Percentiles rank a stretch among this genome's conserved stretches.
phyloP scores from a whole-genome alignment of 2,797 vertebrate species.

The Hoplostethus mediterraneus region DNA sequence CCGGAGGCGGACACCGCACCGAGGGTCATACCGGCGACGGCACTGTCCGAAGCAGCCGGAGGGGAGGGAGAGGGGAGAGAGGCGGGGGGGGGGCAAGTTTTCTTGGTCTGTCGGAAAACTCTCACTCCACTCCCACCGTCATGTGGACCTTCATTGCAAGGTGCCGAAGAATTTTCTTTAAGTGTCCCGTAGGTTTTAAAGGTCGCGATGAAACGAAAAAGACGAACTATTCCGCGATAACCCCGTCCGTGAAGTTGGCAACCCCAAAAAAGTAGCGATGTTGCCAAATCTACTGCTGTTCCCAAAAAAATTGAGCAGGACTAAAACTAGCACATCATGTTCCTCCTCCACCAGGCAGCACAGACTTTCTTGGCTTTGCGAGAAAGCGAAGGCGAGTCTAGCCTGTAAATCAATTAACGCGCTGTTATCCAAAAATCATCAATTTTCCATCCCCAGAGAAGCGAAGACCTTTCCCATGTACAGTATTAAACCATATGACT shows the following conservation, averaged over 20 bases:
- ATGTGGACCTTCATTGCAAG: conserved; percentile 40
- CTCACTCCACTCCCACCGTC: conserved; percentile 49
- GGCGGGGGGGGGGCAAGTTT: conserved; percentile 33
- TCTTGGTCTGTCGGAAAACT: conserved; percentile 22
- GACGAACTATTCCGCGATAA: conserved; percentile 18
- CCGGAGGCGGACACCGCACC: conserved; percentile 77
- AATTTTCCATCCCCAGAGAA: too few relatives aligned
- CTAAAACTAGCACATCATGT: background rate
- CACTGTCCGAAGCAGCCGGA: background rate
- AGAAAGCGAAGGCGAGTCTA: background rate
- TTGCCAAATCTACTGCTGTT: conserved; percentile 9
- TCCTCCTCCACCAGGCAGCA: background rate
- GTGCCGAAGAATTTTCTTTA: background rate
- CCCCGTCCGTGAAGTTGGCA: background rate
- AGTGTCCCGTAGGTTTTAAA: background rate
- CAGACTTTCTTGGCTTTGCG: background rate
- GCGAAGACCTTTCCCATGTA: background rate
- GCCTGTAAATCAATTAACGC: too few relatives aligned
- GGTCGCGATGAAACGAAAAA: background rate
- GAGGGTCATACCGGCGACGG: conserved; percentile 84
- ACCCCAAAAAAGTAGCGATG: background rate
- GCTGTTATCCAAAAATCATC: background rate
- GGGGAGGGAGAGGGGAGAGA: background rate
- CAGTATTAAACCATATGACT: conserved; percentile 47
- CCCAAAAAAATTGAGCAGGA: background rate